Base-by-base conservation (phyloP, 2,113 vertebrate species). In the Dinomys branickii region DNA sequence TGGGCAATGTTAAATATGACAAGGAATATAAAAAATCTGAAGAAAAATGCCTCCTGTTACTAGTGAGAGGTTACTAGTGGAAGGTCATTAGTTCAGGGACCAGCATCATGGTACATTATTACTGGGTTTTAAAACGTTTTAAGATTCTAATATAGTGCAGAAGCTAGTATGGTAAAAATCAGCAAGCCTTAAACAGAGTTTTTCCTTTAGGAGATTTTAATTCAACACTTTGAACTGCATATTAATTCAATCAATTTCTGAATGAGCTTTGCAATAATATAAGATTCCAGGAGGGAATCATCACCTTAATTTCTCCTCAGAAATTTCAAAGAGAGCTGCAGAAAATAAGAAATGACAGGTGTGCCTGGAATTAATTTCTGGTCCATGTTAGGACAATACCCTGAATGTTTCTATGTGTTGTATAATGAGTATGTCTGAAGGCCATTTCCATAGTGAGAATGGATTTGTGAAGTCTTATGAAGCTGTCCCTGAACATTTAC, bases 281-380 rank as follows among this genome's bases (percentile, higher is more conserved):
- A 85, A 71, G 41, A 85, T 88, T 94, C 77, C 17, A 90, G 6
- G 16, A 88, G 30, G 44, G 73, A 88, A 20, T 35, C 41, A 83
- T 88, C 35, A 38, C 7, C 90, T 97, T 92, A 81, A 95, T 92
- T 96, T 97, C 24, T 95, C 71, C 61, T 95, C 4, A 77, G 56
- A 65, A 95, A 78, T 82, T 96, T 97, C 78, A 96, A 94, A 96
- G 35, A 61, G 1, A 47, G 28, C 84, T 94, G 12, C 52, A 96
- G 88, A 96, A 93, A 95, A 96, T 44, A 78, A 92, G 80, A 94
- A 94, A 92, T 50, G 52, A 93, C 44, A 85, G 58, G 85, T 82
- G 26, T 88, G 44, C 10, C 26, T 56, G 8, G 5, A 94, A 94
- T 59, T 94, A 77, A 90, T 71, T 95, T 92, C 77, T 88, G 44